Base-by-base conservation (phyloP, 2,888 invertebrate species). In the Caenorhabditis virilis region DNA sequence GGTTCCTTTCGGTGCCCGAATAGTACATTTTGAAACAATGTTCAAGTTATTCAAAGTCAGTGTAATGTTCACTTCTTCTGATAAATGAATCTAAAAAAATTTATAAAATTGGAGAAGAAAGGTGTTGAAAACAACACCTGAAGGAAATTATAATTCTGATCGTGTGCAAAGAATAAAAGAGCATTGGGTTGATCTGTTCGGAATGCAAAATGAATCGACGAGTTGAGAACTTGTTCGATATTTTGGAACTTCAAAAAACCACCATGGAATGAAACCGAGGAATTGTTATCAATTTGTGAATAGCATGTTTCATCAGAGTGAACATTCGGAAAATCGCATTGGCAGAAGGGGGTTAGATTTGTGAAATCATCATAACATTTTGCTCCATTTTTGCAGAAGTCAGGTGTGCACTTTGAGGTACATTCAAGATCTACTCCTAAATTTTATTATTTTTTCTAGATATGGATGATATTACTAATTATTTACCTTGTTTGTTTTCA, bases 121-220 rank as follows among this genome's bases (percentile, higher is more conserved):
- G 4, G 25, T 16, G 4, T 13, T 7, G 3, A 26, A 43, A 41
- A 43, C 15, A 22, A 35, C 20, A 76, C 76, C 66, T 80, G 80
- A 9, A 80, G 27, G 62, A 80, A 79, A 57, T 80, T 80, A 61
- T 78, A 73, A 26, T 66, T 67, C 25, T 78, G 74, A 58, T 80
- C 80, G 49, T 80, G 80, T 5, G 77, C 72, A 51, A 76, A 80
- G 27, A 80, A 60, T 20, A 80, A 49, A 20, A 80, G 50, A 1
- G 77, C 80, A 41, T 64, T 54, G 18, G 68, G 59, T 53, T 75
- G 74, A 57, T 79, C 79, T 0, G 79, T 78, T n/a, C 78, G 67
- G 49, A 76, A 68, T 30, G 73, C 73, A 49, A 80, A 68, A 36
- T 74, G 68, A 25, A 77, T 61, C 39, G 59, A 58, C 16, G 70